phyloP scores from a whole-genome alignment of 2,797 vertebrate species.

The Ptychobarbus kaznakovi region DNA sequence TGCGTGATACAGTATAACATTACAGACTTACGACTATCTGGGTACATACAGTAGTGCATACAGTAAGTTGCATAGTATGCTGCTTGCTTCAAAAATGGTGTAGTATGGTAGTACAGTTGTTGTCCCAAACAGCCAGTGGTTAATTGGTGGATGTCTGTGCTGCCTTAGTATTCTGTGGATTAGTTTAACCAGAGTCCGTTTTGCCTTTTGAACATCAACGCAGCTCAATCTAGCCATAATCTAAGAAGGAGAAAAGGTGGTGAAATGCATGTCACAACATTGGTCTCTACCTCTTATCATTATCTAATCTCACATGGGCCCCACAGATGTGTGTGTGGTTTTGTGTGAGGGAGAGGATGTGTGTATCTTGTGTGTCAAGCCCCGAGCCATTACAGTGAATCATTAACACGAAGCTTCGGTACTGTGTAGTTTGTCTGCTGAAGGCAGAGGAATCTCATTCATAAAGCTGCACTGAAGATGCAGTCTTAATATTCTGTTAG shows the following conservation, averaged over 20 bases:
- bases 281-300: constrained; percentile 24
- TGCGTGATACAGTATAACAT: neutral
- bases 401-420: constrained; percentile 26
- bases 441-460: constrained; percentile 18
- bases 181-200: neutral
- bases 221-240: neutral
- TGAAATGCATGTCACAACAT: constrained; percentile 39
- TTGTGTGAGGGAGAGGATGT: neutral
- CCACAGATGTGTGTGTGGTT: neutral
- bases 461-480: neutral
- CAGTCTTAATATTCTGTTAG: too few relatives aligned
- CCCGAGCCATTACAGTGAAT: constrained; percentile 28
- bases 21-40: neutral
- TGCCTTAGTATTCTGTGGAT: neutral
- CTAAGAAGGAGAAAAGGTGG: neutral
- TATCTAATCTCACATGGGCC: neutral
- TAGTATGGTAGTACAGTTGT: neutral
- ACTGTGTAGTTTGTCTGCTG: neutral
- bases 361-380: neutral
- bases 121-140: neutral
- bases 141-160: neutral
- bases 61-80: neutral
- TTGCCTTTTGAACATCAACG: neutral
- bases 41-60: neutral
- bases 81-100: neutral